Conservation (phyloP, 2,888 invertebrate genomes). For the Esperia sulphurella region DNA sequence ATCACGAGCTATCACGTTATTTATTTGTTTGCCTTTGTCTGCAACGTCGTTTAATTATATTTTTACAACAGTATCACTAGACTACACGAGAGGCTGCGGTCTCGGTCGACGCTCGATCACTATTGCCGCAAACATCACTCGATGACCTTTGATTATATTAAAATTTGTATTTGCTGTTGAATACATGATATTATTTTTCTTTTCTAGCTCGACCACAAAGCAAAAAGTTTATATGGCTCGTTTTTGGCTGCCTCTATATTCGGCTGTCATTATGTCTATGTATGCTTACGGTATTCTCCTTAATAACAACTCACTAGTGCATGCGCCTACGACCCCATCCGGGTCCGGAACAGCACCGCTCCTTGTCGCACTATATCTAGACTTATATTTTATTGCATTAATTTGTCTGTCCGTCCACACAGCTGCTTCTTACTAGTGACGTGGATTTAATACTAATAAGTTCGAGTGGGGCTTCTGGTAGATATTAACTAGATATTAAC, state of each 20-base stretch:
- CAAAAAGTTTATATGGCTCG: constrained; percentile 77
- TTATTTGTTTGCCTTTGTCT: constrained; percentile 53
- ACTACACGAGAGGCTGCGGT: neutral
- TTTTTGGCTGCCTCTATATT: constrained; percentile 76
- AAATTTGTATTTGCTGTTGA: constrained; percentile 44
- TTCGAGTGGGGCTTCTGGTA: constrained; percentile 24
- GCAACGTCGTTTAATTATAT: constrained; percentile 19
- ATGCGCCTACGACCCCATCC: constrained; percentile 43
- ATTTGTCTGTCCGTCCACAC: constrained; percentile 59
- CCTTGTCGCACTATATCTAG: constrained; percentile 27
- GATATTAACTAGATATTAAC: constrained; percentile 12
- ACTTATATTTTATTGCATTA: constrained; percentile 32
- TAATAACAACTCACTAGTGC: constrained; percentile 60
- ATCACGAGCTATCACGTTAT: constrained; percentile 56
- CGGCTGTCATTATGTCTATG: constrained; percentile 77
- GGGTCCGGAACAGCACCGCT: constrained; percentile 33
- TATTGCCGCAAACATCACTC: constrained; percentile 15
- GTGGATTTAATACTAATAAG: constrained; percentile 11
- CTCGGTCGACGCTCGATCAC: constrained; percentile 14
- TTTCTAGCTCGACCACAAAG: constrained; percentile 76
- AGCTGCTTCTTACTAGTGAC: constrained; percentile 34
- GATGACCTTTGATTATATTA: constrained; percentile 17
- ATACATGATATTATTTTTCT: constrained; percentile 66
- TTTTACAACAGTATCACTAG: neutral
- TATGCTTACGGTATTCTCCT: constrained; percentile 71